Percentiles rank a stretch among this genome's conserved stretches.
Conservation (phyloP, 2,888 invertebrate species). For the Dysmachus trigonus region DNA sequence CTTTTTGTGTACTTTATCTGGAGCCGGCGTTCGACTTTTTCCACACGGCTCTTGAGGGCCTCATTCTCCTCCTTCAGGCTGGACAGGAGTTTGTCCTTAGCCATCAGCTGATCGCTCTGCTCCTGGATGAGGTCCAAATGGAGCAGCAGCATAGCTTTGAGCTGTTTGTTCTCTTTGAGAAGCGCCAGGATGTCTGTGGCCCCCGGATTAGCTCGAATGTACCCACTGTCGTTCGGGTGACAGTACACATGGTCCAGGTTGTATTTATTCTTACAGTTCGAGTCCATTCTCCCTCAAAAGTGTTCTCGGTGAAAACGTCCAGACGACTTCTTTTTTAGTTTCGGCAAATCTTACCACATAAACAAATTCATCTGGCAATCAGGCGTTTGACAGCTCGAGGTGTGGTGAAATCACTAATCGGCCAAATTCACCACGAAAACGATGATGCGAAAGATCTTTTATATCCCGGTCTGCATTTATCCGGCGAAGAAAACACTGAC, state of each 20-base stretch:
- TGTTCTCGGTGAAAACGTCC: not conserved
- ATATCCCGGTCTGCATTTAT: not conserved
- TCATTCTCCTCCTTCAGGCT: slow-evolving; percentile 81
- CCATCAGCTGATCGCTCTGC: slow-evolving; percentile 83
- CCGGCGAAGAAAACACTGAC: not conserved
- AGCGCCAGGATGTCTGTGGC: slow-evolving; percentile 57
- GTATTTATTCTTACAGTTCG: slow-evolving; percentile 54
- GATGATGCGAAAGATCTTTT: slow-evolving; percentile 45
- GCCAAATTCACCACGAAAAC: slow-evolving; percentile 42
- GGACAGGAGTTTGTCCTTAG: slow-evolving; percentile 80
- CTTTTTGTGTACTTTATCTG: slow-evolving; percentile 51
- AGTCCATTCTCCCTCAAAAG: slow-evolving; percentile 32
- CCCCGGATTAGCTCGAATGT: slow-evolving; percentile 53
- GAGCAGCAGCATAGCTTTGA: slow-evolving; percentile 80
- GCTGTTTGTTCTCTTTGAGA: slow-evolving; percentile 62
- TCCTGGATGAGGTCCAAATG: slow-evolving; percentile 90
- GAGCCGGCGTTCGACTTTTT: slow-evolving; percentile 54
- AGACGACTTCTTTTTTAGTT: not conserved
- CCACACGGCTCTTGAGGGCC: slow-evolving; percentile 69
- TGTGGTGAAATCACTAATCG: not conserved
- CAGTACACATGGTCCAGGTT: slow-evolving; percentile 59
- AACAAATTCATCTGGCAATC: slow-evolving; percentile 46
- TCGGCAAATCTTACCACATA: slow-evolving; percentile 29
- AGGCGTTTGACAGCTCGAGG: slow-evolving; percentile 14
- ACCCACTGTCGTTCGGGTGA: slow-evolving; percentile 56